phyloP scores from a whole-genome alignment of 2,797 vertebrate species.

The Pseudochromis fuscus region DNA sequence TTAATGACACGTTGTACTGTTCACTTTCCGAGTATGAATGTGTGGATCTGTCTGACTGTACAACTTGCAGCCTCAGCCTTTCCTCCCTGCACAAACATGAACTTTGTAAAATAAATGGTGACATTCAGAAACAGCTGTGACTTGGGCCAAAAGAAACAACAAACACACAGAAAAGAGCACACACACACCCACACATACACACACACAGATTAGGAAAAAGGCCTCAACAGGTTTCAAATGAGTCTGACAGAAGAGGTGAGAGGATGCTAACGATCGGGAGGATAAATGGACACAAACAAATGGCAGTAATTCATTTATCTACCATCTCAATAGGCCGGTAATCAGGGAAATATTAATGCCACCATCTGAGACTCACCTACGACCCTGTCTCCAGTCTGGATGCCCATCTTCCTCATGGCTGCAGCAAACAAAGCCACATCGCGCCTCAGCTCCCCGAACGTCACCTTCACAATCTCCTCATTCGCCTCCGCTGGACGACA shows the following conservation, averaged over 20 bases:
- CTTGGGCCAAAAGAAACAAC: slow-evolving; percentile 35
- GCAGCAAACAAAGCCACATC: slow-evolving; percentile 93
- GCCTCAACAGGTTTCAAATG: slow-evolving; percentile 12
- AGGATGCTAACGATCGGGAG: not conserved
- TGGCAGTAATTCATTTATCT: no score
- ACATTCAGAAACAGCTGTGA: slow-evolving; percentile 59
- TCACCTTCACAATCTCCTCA: slow-evolving; percentile 94
- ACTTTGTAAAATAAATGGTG: slow-evolving; percentile 49
- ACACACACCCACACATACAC: slow-evolving; percentile 12
- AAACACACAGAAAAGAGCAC: not conserved
- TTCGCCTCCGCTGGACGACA: slow-evolving; percentile 87
- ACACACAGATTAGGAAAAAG: not conserved
- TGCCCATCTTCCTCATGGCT: slow-evolving; percentile 95
- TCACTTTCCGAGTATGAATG: not conserved
- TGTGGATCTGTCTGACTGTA: slow-evolving; percentile 2
- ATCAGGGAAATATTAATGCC: no score
- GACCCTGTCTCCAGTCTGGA: slow-evolving; percentile 91
- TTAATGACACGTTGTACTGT: not conserved
- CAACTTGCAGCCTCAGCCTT: slow-evolving; percentile 10
- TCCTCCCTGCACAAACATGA: slow-evolving; percentile 56
- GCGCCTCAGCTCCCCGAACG: slow-evolving; percentile 90
- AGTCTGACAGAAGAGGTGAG: not conserved
- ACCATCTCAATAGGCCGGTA: no score
- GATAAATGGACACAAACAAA: not conserved
- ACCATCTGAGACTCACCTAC: slow-evolving; percentile 88